Evolutionary conservation across 2,888 invertebrate genomes (phyloP).

Genomic region (Dendrolimus pini): DNA sequence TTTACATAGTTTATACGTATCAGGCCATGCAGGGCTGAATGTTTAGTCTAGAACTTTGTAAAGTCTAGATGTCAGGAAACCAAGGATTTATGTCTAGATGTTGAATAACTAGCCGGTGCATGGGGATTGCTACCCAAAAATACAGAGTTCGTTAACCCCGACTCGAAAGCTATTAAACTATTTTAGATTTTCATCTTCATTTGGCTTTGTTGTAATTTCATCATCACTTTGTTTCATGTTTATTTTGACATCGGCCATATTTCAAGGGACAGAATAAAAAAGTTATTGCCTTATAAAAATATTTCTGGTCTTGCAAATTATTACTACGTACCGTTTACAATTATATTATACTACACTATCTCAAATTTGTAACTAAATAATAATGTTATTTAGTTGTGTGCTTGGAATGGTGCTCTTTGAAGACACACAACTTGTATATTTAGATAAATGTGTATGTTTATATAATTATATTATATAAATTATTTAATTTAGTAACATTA

Average conservation of each 20-base stretch:
- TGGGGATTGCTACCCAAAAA: not conserved
- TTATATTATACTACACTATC: too few species aligned
- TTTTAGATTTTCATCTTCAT: not conserved
- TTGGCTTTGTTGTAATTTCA: not conserved
- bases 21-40: slow-evolving; percentile 13
- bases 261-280: not conserved
- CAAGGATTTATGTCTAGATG: not conserved
- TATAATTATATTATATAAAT: too few species aligned
- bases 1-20: too few species aligned
- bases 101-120: not conserved
- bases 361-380: too few species aligned
- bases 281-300: too few species aligned
- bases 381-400: too few species aligned
- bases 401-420: too few species aligned
- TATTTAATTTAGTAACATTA: too few species aligned
- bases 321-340: too few species aligned
- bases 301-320: too few species aligned
- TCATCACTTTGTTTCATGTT: not conserved
- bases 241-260: not conserved
- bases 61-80: slow-evolving; percentile 32
- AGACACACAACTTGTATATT: too few species aligned
- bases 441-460: too few species aligned
- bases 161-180: not conserved
- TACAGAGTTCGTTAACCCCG: not conserved
- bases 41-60: slow-evolving; percentile 40